Percentiles rank a stretch among this genome's conserved stretches.
phyloP scores from a whole-genome alignment of 1,140 invertebrate species.

The Microplitis mediator region DNA sequence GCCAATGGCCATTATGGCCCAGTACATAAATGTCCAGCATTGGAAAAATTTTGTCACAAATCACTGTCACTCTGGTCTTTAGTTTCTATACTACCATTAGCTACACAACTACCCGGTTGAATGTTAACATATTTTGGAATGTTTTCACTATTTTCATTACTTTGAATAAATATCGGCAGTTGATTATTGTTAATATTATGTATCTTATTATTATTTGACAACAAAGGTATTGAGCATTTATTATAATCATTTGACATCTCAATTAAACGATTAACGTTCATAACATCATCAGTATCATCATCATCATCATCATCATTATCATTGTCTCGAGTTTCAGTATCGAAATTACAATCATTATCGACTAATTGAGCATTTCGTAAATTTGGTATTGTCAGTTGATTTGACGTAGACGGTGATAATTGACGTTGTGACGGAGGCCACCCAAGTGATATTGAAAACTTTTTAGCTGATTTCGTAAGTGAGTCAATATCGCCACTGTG shows the following conservation, averaged over 20 bases:
- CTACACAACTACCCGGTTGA: background rate
- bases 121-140: constrained; percentile 6
- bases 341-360: background rate
- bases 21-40: no score
- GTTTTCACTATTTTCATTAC: background rate
- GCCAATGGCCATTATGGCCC: no score
- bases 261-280: no score
- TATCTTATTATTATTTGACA: background rate
- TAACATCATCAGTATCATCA: no score
- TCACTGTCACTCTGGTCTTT: background rate
- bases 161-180: background rate
- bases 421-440: background rate
- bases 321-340: no score
- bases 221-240: background rate
- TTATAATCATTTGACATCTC: no score
- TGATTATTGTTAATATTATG: background rate
- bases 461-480: constrained; percentile 43
- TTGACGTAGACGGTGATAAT: background rate
- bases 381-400: background rate
- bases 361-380: background rate
- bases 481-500: constrained; percentile 66
- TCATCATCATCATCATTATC: no score
- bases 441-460: background rate
- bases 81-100: background rate
- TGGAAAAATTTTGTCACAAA: no score